Conservation (phyloP, 2,113 vertebrate species). For the Lycaon pictus region DNA sequence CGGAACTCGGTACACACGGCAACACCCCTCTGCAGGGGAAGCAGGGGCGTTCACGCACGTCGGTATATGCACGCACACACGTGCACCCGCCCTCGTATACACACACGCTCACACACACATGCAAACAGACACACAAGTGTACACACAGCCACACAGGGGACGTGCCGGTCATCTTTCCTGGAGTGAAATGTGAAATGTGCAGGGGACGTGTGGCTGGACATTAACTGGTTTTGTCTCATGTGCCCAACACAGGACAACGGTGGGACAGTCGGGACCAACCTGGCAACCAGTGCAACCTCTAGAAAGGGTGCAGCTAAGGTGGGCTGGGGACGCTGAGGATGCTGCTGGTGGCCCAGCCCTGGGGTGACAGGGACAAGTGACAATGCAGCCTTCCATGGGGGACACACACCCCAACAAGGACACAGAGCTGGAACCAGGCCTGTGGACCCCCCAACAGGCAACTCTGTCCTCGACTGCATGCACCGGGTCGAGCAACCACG, state of each 20-base stretch:
- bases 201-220: not conserved
- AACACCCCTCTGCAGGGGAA: not conserved
- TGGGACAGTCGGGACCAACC: too few relatives aligned
- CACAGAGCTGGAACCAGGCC: not conserved
- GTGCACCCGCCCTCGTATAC: too few relatives aligned
- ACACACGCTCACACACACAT: fast-evolving
- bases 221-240: fast-evolving
- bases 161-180: fast-evolving
- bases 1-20: fast-evolving
- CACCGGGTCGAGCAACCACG: not conserved
- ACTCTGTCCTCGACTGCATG: not conserved
- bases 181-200: too few relatives aligned
- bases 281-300: not conserved
- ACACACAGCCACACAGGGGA: too few relatives aligned
- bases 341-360: not conserved
- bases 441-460: not conserved
- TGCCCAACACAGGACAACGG: not conserved
- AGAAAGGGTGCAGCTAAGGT: too few relatives aligned
- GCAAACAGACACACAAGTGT: fast-evolving
- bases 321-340: fast-evolving
- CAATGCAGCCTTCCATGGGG: too few relatives aligned
- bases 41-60: not conserved
- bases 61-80: not conserved
- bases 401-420: too few relatives aligned
- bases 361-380: not conserved